phyloP scores from a whole-genome alignment of 1,140 invertebrate genomes.

The Zaprionus capensis region DNA sequence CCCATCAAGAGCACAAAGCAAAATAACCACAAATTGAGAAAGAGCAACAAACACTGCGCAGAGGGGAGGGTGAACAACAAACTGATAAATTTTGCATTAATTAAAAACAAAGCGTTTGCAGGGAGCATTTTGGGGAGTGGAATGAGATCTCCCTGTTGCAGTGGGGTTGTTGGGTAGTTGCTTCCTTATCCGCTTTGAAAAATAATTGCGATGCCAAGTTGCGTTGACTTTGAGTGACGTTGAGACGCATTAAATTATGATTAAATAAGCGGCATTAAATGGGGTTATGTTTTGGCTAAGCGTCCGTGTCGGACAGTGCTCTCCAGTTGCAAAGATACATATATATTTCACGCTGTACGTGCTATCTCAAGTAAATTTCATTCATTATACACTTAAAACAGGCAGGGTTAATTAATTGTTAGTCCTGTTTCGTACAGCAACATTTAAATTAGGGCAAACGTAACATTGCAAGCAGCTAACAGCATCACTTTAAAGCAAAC shows the following conservation, averaged over 20 bases:
- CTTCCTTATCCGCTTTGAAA: conserved; percentile 45
- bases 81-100: conserved; percentile 62
- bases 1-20: neutral
- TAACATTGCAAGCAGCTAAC: neutral
- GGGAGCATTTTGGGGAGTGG: neutral
- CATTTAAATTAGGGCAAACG: neutral
- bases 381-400: conserved; percentile 1
- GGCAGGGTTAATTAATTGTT: neutral
- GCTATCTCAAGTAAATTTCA: neutral
- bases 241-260: conserved; percentile 71
- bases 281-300: conserved; percentile 58
- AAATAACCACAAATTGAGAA: conserved; percentile 21
- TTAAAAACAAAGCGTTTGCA: conserved; percentile 39
- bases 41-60: conserved; percentile 23
- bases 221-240: conserved; percentile 74
- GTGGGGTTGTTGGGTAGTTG: neutral
- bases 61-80: conserved; percentile 36
- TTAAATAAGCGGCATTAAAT: conserved; percentile 71
- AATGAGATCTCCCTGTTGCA: neutral
- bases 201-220: conserved; percentile 46
- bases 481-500: neutral
- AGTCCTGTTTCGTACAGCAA: neutral
- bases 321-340: neutral
- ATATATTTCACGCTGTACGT: neutral
- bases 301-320: neutral